These are phyloP conservation scores for Argynnis bischoffii DNA, from an alignment of 2,888 invertebrate genomes.

Conservation along the genomic window DNA sequence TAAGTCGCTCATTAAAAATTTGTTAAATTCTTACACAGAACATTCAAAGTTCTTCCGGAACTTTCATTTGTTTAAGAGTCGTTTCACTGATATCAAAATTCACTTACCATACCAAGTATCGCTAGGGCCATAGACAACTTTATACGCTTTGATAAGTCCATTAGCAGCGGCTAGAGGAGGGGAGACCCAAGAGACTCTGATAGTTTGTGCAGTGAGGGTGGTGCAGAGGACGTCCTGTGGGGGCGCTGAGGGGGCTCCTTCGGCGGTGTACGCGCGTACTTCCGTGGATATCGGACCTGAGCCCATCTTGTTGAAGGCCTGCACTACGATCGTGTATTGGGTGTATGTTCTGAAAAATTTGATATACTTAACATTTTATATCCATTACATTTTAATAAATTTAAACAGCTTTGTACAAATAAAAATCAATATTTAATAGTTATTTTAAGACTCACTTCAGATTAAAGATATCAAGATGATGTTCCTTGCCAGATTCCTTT, in stretches of 20 bases:
- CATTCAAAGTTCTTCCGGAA: background rate
- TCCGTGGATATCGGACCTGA: constrained; percentile 95
- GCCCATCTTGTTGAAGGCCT: constrained; percentile 97
- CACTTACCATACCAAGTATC: constrained; percentile 95
- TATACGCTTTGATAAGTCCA: constrained; percentile 97
- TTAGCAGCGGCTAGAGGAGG: constrained; percentile 96
- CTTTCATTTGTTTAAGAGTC: background rate
- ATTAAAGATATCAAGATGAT: constrained; percentile 90
- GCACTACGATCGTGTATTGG: constrained; percentile 97
- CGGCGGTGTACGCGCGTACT: constrained; percentile 95
- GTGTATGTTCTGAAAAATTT: constrained; percentile 89
- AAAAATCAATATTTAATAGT: background rate
- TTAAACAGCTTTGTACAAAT: too few species aligned
- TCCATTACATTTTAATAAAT: background rate
- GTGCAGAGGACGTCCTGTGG: constrained; percentile 96
- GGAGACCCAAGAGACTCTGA: constrained; percentile 96
- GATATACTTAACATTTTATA: background rate
- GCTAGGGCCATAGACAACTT: constrained; percentile 95
- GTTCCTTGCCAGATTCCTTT: constrained; percentile 95
- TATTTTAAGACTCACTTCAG: constrained; percentile 83
- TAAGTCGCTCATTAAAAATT: too few species aligned
- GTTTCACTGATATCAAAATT: background rate
- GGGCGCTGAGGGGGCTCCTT: constrained; percentile 95
- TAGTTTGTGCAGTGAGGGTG: constrained; percentile 95
- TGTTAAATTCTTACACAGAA: background rate